These are phyloP conservation scores for Alca torda DNA, from an alignment of 2,797 vertebrate species.

Conservation along the genomic window DNA sequence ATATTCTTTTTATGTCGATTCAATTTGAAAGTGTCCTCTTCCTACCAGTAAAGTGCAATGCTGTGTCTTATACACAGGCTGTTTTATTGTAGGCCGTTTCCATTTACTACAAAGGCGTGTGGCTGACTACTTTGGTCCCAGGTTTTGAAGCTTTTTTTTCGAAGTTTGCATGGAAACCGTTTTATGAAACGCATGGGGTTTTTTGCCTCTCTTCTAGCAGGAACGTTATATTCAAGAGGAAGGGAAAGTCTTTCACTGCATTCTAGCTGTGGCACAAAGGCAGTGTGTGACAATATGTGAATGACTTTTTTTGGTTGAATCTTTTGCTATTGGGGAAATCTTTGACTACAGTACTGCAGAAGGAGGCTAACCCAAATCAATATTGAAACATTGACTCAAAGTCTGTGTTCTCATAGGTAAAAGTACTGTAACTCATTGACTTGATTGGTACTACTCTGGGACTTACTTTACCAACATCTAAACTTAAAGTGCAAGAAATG, in stretches of 20 bases:
- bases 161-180: neutral
- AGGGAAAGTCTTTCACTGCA: neutral
- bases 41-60: neutral
- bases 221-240: neutral
- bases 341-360: neutral
- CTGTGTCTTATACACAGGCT: neutral
- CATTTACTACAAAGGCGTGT: neutral
- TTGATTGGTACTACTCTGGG: neutral
- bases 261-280: neutral
- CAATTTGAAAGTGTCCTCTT: neutral
- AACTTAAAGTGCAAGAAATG: neutral
- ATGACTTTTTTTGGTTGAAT: neutral
- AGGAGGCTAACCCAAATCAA: neutral
- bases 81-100: neutral
- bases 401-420: neutral
- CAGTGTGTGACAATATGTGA: neutral
- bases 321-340: neutral
- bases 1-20: neutral
- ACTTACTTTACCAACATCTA: neutral
- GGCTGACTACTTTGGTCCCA: neutral
- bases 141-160: neutral
- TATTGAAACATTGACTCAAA: neutral
- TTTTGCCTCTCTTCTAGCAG: neutral
- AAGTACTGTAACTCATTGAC: neutral
- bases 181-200: fast-evolving